These are phyloP conservation scores for Aphis craccivora DNA, from an alignment of 1,140 invertebrate genomes.

Conservation along the genomic window DNA sequence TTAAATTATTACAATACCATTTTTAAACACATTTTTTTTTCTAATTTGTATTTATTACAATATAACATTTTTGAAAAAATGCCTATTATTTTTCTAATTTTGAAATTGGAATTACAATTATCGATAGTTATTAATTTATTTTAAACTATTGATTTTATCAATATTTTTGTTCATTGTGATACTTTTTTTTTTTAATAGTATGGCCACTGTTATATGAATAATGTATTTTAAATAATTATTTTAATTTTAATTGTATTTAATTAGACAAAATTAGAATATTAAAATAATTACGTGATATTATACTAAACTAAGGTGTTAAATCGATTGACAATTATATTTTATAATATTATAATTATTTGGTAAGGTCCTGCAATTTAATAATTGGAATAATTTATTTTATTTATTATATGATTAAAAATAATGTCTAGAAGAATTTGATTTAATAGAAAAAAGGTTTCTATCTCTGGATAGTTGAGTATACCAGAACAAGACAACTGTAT, in stretches of 20 bases:
- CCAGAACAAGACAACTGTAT: neutral
- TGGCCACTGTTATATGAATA: neutral
- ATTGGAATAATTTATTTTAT: too few relatives aligned
- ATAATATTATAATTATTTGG: neutral
- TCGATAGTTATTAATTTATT: neutral
- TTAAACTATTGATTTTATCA: neutral
- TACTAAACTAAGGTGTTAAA: too few relatives aligned
- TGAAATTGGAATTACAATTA: too few relatives aligned
- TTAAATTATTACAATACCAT: too few relatives aligned
- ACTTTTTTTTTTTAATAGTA: neutral
- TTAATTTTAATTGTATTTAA: too few relatives aligned
- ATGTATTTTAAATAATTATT: neutral
- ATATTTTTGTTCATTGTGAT: too few relatives aligned
- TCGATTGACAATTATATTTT: neutral
- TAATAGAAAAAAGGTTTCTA: neutral
- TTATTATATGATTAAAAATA: neutral
- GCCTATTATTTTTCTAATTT: too few relatives aligned
- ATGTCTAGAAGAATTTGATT: neutral
- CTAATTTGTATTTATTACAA: too few relatives aligned
- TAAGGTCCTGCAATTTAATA: neutral
- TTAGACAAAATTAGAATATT: too few relatives aligned
- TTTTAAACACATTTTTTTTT: too few relatives aligned
- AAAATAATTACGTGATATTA: too few relatives aligned
- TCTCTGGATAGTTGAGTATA: constrained; percentile 11
- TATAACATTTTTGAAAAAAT: too few relatives aligned